Evolutionary conservation across 2,888 invertebrate genomes (phyloP), one percentile per base, ranked within the genome.

Genomic region (Automeris io): DNA sequence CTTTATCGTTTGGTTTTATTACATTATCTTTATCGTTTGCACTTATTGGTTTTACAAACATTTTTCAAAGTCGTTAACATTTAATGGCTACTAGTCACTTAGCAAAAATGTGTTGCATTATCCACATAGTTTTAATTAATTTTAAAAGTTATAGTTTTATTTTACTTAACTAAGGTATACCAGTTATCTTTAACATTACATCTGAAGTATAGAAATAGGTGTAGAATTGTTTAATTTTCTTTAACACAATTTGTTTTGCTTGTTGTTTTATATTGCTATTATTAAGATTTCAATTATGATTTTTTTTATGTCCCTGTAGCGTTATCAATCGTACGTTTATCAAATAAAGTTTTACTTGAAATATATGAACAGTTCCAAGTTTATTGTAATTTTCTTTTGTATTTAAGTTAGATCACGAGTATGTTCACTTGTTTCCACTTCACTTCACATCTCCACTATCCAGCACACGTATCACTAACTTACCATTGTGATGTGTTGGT

Each of bases 401-500:
- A 19, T 21, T 32, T 18, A 32, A 32, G 16, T 23, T 32, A n/a
- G 22, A 32, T 35, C 11, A 48, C 40, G 56, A 67, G 58, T 62
- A 53, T 32, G 39, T 59, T 49, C 57, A 57, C 61, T 58, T 48
- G 18, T 18, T 16, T 22, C 18, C 39, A 39, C 34, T 36, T 32
- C 35, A 34, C 34, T 16, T 29, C n/a, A n/a, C n/a, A n/a, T n/a
- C n/a, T 29, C 16, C 29, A 34, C 39, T 29, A 34, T 39, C 5
- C 59, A n/a, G 54, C 67, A 69, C 66, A 67, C 39, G 49, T 46
- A 52, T 61, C 61, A 62, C 54, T 57, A 48, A 35, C 85, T 86
- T 78, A 85, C 85, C 86, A 85, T 86, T 82, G 70, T 82, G 72
- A 64, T 79, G 66, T 75, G 61, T 72, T 77, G 74, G 77, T 70